A percentile compares a stretch with the other conserved stretches of the same genome.
Conservation (phyloP, 1,140 invertebrate species). For the Drosophila obscura region DNA sequence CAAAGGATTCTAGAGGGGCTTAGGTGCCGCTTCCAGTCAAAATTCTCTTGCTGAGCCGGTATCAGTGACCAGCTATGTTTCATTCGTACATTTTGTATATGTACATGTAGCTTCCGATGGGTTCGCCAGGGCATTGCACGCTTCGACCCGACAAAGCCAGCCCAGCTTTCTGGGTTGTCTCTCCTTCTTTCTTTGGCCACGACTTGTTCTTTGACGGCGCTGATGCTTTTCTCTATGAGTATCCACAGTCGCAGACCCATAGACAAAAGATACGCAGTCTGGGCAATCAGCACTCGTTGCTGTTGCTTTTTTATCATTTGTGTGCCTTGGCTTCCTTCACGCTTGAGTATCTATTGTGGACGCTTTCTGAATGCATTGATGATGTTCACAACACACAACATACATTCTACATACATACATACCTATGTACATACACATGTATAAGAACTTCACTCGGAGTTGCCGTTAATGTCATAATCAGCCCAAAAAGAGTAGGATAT, state of each 20-base stretch:
- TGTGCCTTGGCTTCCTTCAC: slow-evolving; percentile 43
- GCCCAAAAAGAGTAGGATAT: slow-evolving; percentile 44
- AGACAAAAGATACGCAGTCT: slow-evolving; percentile 47
- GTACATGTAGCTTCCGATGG: no score
- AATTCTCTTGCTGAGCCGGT: not conserved
- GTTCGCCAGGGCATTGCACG: no score
- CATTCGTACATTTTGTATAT: no score
- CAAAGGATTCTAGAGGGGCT: no score
- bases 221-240: slow-evolving; percentile 55
- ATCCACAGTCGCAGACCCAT: slow-evolving; percentile 25
- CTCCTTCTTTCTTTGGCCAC: slow-evolving; percentile 48
- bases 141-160: no score
- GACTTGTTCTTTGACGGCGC: slow-evolving; percentile 62
- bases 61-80: not conserved
- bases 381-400: not conserved
- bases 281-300: slow-evolving; percentile 64
- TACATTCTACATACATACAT: not conserved
- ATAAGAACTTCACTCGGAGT: slow-evolving; percentile 55
- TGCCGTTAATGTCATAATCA: slow-evolving; percentile 73
- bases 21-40: no score
- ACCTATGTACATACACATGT: slow-evolving; percentile 21
- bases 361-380: slow-evolving; percentile 48
- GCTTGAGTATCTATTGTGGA: slow-evolving; percentile 63
- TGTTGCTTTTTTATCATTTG: slow-evolving; percentile 63
- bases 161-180: no score